These are phyloP conservation scores for Perizoma flavofasciatum DNA, from an alignment of 2,888 invertebrate species.

Conservation along the genomic window DNA sequence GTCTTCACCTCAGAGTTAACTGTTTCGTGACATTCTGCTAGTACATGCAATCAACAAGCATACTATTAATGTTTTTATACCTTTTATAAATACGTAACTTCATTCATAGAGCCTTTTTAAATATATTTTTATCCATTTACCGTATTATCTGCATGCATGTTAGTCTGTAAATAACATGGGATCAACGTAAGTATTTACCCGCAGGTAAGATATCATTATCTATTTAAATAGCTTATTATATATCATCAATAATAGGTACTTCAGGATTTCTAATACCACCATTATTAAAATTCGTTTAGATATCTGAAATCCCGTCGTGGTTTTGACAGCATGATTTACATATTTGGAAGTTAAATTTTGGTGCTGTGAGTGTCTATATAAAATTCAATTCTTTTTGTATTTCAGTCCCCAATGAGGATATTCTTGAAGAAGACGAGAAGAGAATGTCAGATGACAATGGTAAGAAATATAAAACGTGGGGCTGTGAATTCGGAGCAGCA, in stretches of 20 bases:
- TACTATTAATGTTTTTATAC: too few relatives aligned
- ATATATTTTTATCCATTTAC: not conserved
- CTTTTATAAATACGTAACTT: too few relatives aligned
- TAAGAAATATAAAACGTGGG: conserved; percentile 35
- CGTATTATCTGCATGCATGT: conserved; percentile 13
- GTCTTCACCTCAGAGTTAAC: too few relatives aligned
- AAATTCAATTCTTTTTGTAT: conserved; percentile 38
- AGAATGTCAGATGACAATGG: conserved; percentile 77
- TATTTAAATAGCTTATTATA: conserved; percentile 4
- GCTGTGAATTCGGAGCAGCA: too few relatives aligned
- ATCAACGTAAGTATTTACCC: conserved; percentile 9
- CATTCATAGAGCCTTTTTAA: not conserved
- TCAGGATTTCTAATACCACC: conserved; percentile 4
- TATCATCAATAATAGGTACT: conserved; percentile 1
- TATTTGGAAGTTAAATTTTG: not conserved
- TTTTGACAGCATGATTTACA: conserved; percentile 23
- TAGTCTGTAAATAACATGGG: conserved; percentile 12
- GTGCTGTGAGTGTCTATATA: not conserved
- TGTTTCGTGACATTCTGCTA: too few relatives aligned
- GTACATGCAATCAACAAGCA: too few relatives aligned
- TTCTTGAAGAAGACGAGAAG: conserved; percentile 79
- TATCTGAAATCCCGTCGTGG: conserved; percentile 6
- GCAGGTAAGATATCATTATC: not conserved
- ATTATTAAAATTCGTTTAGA: conserved; percentile 1
- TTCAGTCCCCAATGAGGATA: conserved; percentile 81